A percentile compares a stretch with the other conserved stretches of the same genome.
Conservation (phyloP, 1,140 invertebrate genomes). For the Drosophila neocordata region DNA sequence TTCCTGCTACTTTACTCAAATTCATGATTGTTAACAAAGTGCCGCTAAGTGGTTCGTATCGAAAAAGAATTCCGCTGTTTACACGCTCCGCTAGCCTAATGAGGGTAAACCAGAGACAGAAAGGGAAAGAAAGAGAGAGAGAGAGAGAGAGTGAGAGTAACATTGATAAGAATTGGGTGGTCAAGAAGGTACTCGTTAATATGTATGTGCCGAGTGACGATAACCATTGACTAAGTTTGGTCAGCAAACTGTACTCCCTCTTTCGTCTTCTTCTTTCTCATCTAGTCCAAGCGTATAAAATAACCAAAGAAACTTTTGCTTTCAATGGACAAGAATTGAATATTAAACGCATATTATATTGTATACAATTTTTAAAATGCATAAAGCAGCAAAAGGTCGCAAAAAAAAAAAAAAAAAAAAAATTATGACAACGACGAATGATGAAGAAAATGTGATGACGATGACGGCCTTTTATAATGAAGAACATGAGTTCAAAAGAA, state of each 20-base stretch:
- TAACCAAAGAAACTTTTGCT: conserved; percentile 1
- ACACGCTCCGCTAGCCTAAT: conserved; percentile 77
- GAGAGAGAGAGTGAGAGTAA: background rate
- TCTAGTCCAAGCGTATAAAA: background rate
- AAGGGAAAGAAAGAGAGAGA: background rate
- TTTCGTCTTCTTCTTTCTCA: background rate
- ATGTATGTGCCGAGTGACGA: background rate
- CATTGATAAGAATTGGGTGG: conserved; percentile 26
- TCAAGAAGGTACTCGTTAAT: no score
- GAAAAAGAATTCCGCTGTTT: conserved; percentile 70
- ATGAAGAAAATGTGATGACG: conserved; percentile 37
- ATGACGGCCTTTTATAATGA: conserved; percentile 73
- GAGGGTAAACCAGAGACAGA: conserved; percentile 3
- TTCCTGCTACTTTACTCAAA: conserved; percentile 31
- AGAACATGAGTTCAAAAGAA: conserved; percentile 75
- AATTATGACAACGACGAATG: conserved; percentile 29
- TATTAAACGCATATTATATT: conserved; percentile 78
- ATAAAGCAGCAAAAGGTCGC: conserved; percentile 68
- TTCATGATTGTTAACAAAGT: conserved; percentile 63
- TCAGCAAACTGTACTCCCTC: background rate
- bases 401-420: conserved; percentile 54
- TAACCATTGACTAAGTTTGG: background rate
- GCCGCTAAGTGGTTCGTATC: conserved; percentile 74
- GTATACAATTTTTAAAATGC: conserved; percentile 65
- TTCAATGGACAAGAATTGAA: conserved; percentile 61